phyloP scores from a whole-genome alignment of 30 jellyfish, hydroid and myxozoan species.

The Aurelia coerulea region DNA sequence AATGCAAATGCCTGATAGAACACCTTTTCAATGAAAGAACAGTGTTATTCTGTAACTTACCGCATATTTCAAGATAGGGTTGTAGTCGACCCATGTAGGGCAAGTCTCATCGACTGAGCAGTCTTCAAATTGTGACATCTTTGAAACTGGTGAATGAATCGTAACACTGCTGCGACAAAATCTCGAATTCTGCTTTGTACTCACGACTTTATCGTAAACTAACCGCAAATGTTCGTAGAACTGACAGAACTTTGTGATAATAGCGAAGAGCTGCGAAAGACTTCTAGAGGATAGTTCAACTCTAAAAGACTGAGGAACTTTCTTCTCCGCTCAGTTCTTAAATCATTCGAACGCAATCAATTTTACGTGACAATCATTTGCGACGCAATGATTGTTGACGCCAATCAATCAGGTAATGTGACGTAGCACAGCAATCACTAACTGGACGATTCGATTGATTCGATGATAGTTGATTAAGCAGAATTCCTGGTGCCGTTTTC shows the following conservation, averaged over 20 bases:
- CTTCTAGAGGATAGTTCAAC: background rate
- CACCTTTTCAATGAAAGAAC: too few relatives aligned
- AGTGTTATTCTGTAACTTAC: background rate
- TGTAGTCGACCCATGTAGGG: background rate
- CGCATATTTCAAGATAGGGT: constrained; percentile 5
- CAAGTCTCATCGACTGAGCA: background rate
- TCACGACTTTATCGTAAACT: too few relatives aligned
- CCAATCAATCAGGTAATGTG: background rate
- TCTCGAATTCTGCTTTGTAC: background rate
- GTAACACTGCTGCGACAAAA: background rate
- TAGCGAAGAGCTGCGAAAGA: constrained; percentile 3
- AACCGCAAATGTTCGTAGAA: too few relatives aligned
- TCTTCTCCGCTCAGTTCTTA: background rate
- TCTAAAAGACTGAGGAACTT: background rate
- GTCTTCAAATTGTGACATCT: background rate
- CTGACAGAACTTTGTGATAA: background rate
- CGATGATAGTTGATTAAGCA: too few relatives aligned
- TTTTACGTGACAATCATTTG: constrained; percentile 5
- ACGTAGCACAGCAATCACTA: too few relatives aligned
- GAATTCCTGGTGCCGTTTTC: too few relatives aligned
- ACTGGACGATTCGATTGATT: too few relatives aligned
- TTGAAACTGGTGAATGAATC: background rate
- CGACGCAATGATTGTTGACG: background rate
- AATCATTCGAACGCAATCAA: background rate
- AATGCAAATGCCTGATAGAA: too few relatives aligned